These are phyloP conservation scores for Nebria ingens DNA, from an alignment of 1,140 invertebrate genomes.

Conservation along the genomic window DNA sequence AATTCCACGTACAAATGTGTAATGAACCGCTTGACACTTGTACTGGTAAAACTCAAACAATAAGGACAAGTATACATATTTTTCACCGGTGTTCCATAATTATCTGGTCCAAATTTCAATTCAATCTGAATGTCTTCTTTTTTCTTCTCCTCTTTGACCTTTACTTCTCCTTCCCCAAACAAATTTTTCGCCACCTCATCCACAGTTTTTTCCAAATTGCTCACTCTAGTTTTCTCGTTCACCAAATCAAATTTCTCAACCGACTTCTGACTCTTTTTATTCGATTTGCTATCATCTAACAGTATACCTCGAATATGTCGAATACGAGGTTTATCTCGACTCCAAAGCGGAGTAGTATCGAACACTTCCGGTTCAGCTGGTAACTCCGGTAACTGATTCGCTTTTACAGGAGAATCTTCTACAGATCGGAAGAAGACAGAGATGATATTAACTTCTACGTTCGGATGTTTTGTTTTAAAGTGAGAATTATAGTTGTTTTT, in stretches of 20 bases:
- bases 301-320: constrained; percentile 50
- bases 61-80: constrained; percentile 40
- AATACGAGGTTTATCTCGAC: constrained; percentile 40
- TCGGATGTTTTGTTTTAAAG: constrained; percentile 36
- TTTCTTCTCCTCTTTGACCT: constrained; percentile 10
- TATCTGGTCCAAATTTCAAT: constrained; percentile 28
- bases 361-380: constrained; percentile 29
- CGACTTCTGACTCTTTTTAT: constrained; percentile 26
- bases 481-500: constrained; percentile 46
- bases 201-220: constrained; percentile 17
- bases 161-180: constrained; percentile 7
- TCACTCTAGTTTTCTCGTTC: background rate
- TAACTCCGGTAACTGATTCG: background rate
- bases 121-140: constrained; percentile 15
- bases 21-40: constrained; percentile 39
- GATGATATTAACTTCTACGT: constrained; percentile 21
- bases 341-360: constrained; percentile 50
- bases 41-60: constrained; percentile 41
- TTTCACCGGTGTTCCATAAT: constrained; percentile 34
- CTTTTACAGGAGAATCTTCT: constrained; percentile 9
- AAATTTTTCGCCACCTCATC: constrained; percentile 8
- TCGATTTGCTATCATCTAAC: constrained; percentile 36
- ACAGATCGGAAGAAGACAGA: constrained; percentile 15
- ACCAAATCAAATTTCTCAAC: constrained; percentile 2
- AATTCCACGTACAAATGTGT: constrained; percentile 46